phyloP scores from a whole-genome alignment of 92 coral and sea anemone genomes.

The Micromussa lordhowensis region DNA sequence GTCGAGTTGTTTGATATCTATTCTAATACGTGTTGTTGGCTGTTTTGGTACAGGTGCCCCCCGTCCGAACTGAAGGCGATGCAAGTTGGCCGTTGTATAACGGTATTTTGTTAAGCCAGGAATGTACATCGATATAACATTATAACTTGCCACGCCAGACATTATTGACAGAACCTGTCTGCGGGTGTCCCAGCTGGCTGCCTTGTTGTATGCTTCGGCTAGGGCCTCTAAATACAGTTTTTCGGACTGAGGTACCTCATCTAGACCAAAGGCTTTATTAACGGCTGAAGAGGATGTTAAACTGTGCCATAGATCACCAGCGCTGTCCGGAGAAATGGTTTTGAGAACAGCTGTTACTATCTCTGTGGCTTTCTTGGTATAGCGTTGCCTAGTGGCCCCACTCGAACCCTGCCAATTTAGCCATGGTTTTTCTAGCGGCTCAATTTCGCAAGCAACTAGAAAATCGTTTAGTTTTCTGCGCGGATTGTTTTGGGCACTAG shows the following conservation, averaged over 20 bases:
- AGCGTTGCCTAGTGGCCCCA: neutral
- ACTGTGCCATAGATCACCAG: conserved; percentile 36
- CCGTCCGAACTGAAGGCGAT: conserved; percentile 42
- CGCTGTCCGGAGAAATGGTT: conserved; percentile 20
- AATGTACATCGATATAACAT: conserved; percentile 3
- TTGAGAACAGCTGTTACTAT: conserved; percentile 20
- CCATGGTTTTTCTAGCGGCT: conserved; percentile 41
- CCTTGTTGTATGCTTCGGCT: conserved; percentile 48
- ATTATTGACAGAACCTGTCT: conserved; percentile 32
- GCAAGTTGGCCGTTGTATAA: conserved; percentile 43
- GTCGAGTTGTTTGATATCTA: conserved; percentile 35
- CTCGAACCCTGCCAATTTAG: neutral
- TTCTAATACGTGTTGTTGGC: conserved; percentile 2
- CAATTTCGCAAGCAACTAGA: conserved; percentile 14
- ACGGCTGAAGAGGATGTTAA: conserved; percentile 41
- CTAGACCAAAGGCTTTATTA: conserved; percentile 40
- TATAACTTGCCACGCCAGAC: conserved; percentile 43
- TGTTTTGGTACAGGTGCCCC: conserved; percentile 42
- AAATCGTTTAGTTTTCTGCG: conserved; percentile 34
- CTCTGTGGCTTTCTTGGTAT: conserved; percentile 14
- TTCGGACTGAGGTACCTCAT: conserved; percentile 24
- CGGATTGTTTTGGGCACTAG: neutral
- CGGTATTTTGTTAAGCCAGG: conserved; percentile 59
- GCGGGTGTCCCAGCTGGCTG: conserved; percentile 50
- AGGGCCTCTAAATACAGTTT: conserved; percentile 44